A percentile compares a stretch with the other conserved stretches of the same genome.
Evolutionary conservation across 2,113 vertebrate species (phyloP).

Genomic region (Tetrax tetrax): DNA sequence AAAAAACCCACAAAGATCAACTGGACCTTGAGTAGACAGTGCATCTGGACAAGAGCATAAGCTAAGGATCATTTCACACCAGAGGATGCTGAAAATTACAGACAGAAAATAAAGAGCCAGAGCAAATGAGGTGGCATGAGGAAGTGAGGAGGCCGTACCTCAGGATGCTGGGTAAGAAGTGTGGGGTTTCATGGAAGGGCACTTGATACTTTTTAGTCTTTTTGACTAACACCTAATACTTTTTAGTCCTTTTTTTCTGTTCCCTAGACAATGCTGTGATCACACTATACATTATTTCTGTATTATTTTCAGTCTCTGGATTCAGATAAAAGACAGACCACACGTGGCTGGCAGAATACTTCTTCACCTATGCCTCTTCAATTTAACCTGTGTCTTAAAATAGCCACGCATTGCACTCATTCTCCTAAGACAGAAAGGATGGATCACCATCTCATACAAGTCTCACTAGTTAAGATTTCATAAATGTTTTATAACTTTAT

Average conservation of each 20-base stretch:
- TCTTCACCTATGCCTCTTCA: conserved; percentile 8
- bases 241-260: background rate
- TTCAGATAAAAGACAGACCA: background rate
- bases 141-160: background rate
- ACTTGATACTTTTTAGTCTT: background rate
- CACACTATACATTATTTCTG: background rate
- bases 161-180: background rate
- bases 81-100: background rate
- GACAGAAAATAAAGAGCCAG: background rate
- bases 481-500: conserved; percentile 13
- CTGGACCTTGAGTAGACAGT: background rate
- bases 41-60: background rate
- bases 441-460: background rate
- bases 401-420: background rate
- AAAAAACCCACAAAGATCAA: background rate
- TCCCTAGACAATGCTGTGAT: background rate
- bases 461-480: background rate
- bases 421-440: conserved; percentile 11
- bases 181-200: background rate
- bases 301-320: background rate
- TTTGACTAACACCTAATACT: background rate
- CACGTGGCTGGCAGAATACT: background rate
- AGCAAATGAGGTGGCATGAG: background rate
- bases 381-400: background rate
- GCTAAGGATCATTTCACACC: background rate